Evolutionary conservation across 2,797 vertebrate genomes (phyloP), one percentile per base, ranked within the genome.

Genomic region (Lophius americanus): DNA sequence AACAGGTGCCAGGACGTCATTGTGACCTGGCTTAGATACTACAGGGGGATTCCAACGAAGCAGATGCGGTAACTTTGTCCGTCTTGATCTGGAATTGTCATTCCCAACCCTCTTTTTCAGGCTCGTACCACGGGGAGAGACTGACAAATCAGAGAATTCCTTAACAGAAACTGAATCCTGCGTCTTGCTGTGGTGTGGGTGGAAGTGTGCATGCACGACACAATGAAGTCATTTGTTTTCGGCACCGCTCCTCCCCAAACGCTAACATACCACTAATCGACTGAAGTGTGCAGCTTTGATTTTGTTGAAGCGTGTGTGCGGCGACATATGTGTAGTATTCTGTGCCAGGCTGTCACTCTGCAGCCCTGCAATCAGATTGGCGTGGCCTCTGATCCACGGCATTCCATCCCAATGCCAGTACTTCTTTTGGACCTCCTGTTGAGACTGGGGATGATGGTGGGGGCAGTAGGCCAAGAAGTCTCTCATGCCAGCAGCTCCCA

Each of bases 161-260:
- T 76, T 6, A 7, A 59, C 54, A 10, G 88, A 83, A 92, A 92
- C 79, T 83, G 75, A 83, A 85, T 75, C 76, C 73, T 59, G 73
- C 73, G 78, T 85, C 64, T 85, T 72, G 84, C 79, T 81, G 76
- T 64, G 53, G 79, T 77, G 87, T 89, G 87, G 87, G 87, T 85
- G 83, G 86, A 81, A 83, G 78, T 85, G 86, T 88, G 88, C 87
- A 68, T 82, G 76, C 54, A 32, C 69, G 73, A 72, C 76, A 89
- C 89, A 92, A 91, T 65, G 86, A 84, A 58, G 59, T 78, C 75
- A 62, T 78, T 90, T 92, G 90, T 92, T 84, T 75, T 79, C 73
- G 14, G 53, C 74, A 39, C 38, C 60, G 54, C 85, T 60, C 62
- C 63, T 69, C 69, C 61, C 43, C 70, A 55, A 51, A 76, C 63